Conservation (phyloP, 2,113 vertebrate genomes). For the Nothoprocta perdicaria region DNA sequence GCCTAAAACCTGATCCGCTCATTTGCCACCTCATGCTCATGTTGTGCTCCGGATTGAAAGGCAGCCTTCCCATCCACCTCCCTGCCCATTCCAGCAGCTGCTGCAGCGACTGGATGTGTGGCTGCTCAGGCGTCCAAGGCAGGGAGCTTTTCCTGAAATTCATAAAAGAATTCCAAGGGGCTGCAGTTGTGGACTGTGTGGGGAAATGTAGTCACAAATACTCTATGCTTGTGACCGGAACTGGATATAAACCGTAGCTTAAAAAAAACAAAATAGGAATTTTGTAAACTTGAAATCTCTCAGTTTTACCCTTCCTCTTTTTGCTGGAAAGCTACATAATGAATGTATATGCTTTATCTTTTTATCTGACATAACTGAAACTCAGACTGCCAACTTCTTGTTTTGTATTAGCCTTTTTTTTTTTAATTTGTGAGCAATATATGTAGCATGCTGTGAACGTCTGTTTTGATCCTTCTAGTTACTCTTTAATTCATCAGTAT, state of each 20-base stretch:
- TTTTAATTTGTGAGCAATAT: slow-evolving; percentile 72
- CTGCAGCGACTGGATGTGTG: neutral
- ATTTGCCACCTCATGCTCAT: neutral
- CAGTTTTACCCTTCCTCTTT: slow-evolving; percentile 58
- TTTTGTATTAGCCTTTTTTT: slow-evolving; percentile 66
- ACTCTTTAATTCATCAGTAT: slow-evolving; percentile 82
- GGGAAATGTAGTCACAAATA: slow-evolving; percentile 41
- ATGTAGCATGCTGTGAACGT: slow-evolving; percentile 81
- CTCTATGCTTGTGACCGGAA: slow-evolving; percentile 59
- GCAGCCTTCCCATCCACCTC: neutral
- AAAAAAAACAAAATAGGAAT: slow-evolving; percentile 37
- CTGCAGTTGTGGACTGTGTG: slow-evolving; percentile 21
- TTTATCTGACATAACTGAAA: slow-evolving; percentile 65
- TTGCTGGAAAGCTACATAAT: slow-evolving; percentile 79
- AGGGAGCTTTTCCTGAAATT: neutral
- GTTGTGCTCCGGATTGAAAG: neutral
- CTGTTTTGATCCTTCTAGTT: slow-evolving; percentile 70
- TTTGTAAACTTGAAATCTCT: slow-evolving; percentile 78
- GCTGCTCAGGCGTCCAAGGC: neutral
- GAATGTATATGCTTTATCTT: slow-evolving; percentile 81
- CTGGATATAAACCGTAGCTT: slow-evolving; percentile 77
- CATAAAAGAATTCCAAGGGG: neutral
- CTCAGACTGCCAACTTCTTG: slow-evolving; percentile 76
- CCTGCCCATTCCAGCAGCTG: neutral
- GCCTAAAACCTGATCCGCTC: neutral